Conservation (phyloP, 2,797 vertebrate genomes). For the Chelonia mydas region DNA sequence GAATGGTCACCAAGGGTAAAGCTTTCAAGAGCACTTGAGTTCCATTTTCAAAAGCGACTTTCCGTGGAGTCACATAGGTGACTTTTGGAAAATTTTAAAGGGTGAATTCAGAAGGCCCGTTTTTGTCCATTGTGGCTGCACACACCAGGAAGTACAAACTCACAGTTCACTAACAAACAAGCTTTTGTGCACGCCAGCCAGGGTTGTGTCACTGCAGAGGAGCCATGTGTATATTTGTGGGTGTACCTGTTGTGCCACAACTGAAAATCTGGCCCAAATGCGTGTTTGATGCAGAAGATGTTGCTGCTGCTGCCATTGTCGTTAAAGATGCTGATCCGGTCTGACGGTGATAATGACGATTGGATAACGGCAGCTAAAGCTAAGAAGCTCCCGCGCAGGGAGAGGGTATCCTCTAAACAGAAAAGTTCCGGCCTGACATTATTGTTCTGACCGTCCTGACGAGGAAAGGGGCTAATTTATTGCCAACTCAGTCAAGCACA, state of each 20-base stretch:
- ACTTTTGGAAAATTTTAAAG: neutral
- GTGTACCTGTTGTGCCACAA: neutral
- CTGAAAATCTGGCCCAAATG: neutral
- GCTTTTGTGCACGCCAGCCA: neutral
- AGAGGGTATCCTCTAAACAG: neutral
- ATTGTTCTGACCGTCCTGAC: neutral
- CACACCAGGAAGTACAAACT: neutral
- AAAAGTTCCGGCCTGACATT: neutral
- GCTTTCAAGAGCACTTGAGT: too few relatives aligned
- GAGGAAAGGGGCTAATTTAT: neutral
- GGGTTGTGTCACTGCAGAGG: neutral
- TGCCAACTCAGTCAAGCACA: neutral
- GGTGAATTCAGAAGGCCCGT: neutral
- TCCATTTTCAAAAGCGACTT: neutral
- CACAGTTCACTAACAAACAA: too few relatives aligned
- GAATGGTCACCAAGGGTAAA: neutral
- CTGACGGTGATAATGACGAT: conserved; percentile 30
- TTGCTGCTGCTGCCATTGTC: neutral
- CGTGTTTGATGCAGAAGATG: neutral
- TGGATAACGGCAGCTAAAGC: neutral
- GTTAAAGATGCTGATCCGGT: conserved; percentile 13
- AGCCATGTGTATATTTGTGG: neutral
- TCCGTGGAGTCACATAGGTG: neutral
- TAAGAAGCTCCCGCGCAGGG: neutral
- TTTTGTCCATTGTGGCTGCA: neutral